Base-by-base conservation (phyloP, 1,140 invertebrate genomes). In the Euwallacea fornicatus region DNA sequence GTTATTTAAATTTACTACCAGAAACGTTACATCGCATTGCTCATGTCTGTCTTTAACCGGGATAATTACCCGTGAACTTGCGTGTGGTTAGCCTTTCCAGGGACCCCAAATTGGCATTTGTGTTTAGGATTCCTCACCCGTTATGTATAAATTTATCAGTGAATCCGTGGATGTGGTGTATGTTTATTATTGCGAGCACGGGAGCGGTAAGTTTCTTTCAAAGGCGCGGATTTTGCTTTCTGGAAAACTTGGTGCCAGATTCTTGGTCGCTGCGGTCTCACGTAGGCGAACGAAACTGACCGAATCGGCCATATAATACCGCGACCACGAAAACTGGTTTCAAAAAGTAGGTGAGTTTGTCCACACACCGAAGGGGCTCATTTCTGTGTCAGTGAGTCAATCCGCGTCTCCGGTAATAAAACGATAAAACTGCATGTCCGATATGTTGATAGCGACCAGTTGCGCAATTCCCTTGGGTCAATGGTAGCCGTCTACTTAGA, bases 141-240 rank as follows among this genome's bases (percentile, higher is more conserved):
- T 4, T 33, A 50, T 50, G 46, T 50, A 50, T 50, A 50, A 50
- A 11, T 43, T 44, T 16, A 13, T 50, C 46, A 50, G 46, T 13
- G 46, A 50, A 11, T 50, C 46, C 46, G 13, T 11, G 11, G 54
- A 64, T 66, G 62, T 71, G 41, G 44, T 71, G 42, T 71, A 66
- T 60, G 53, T 71, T 71, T 71, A 71, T 50, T 71, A 65, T 53
- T 71, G 69, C 63, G 69, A 71, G 56, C 69, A 71, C 60, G 63
- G 69, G 50, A 55, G 59, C 11, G 69, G 69, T 65, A 41, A 71
- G 69, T 64, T 55, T 50, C 46, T 50, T 50, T 50, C 46, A 50
- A 50, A 33, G 21, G 21, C 4, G 21, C 21, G 21, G 21, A 33
- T 33, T 33, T 33, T 33, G 21, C 46, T 50, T 50, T 50, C 9